Conservation (phyloP, 2,888 invertebrate species). For the Aricia artaxerxes region DNA sequence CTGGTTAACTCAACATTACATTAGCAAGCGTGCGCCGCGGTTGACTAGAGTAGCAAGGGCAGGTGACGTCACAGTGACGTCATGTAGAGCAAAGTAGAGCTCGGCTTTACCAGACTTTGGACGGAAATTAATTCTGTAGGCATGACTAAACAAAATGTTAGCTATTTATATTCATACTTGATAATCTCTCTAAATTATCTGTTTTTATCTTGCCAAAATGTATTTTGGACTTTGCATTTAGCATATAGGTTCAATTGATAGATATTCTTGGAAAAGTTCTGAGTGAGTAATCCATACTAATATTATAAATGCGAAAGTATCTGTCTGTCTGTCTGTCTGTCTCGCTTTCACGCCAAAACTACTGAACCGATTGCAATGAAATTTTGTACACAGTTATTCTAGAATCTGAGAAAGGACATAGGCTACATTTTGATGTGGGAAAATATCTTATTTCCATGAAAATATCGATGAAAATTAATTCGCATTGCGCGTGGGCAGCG, state of each 20-base stretch:
- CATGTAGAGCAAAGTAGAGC: slow-evolving; percentile 1
- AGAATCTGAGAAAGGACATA: no score
- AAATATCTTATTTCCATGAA: no score
- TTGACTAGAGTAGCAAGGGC: neutral
- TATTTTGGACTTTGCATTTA: slow-evolving; percentile 5
- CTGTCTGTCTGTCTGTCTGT: no score
- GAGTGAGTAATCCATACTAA: no score
- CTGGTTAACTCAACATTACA: neutral
- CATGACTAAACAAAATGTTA: neutral
- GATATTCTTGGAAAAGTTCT: no score
- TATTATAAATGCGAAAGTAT: no score
- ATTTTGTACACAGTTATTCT: no score
- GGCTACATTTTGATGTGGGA: no score
- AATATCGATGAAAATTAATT: no score
- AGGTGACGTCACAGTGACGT: slow-evolving; percentile 7
- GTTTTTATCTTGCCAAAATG: neutral
- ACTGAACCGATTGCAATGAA: no score
- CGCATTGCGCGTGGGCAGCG: no score
- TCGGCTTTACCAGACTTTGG: neutral
- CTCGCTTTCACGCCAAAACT: no score
- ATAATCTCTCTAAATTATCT: neutral
- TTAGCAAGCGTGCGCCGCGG: slow-evolving; percentile 3
- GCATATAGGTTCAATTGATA: neutral
- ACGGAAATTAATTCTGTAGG: neutral
- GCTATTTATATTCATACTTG: neutral